Conservation (phyloP, 1,140 invertebrate species). For the Elysia chlorotica region DNA sequence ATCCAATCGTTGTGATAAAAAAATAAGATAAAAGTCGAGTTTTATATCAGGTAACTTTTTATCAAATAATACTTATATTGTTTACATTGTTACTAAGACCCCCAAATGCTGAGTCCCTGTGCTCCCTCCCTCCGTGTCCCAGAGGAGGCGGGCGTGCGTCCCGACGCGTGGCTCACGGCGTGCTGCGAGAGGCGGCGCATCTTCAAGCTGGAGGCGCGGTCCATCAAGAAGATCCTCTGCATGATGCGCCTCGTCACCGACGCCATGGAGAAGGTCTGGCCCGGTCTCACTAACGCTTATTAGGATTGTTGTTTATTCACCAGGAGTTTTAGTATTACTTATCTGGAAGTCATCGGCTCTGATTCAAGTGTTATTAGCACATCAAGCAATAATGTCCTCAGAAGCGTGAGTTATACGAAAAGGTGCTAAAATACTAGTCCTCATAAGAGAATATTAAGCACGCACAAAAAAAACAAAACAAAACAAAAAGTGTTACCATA, state of each 20-base stretch:
- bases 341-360: too few species aligned
- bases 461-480: too few species aligned
- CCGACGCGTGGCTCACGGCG: slow-evolving; percentile 10
- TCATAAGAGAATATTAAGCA: too few species aligned
- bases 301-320: too few species aligned
- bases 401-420: too few species aligned
- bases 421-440: too few species aligned
- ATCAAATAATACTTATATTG: background rate
- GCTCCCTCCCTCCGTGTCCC: background rate
- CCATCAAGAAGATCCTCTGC: slow-evolving; percentile 17
- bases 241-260: slow-evolving; percentile 22
- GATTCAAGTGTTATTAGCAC: too few species aligned
- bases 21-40: background rate
- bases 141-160: background rate
- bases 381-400: too few species aligned
- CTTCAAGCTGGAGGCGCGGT: slow-evolving; percentile 20
- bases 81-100: background rate
- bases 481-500: too few species aligned
- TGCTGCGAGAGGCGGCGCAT: slow-evolving; percentile 9
- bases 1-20: background rate
- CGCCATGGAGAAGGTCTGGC: slow-evolving; percentile 24
- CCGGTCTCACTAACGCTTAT: too few species aligned
- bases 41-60: background rate
- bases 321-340: too few species aligned
- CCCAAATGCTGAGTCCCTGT: background rate